Percentiles rank a stretch among this genome's conserved stretches.
These are phyloP conservation scores for Epizoanthus fatuus DNA, from an alignment of 92 coral and sea anemone species.

Conservation along the genomic window DNA sequence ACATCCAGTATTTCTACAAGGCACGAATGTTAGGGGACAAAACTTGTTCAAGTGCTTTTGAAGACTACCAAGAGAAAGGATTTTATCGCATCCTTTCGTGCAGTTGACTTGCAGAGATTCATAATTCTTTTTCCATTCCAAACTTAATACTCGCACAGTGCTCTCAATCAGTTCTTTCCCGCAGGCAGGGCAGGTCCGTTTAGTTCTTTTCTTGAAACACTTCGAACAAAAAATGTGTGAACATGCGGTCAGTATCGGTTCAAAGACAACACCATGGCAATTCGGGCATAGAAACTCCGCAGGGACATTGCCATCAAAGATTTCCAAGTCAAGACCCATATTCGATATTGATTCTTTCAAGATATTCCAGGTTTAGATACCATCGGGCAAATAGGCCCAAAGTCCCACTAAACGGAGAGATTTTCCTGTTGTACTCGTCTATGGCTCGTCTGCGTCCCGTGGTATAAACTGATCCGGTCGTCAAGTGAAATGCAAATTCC, in stretches of 20 bases:
- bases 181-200: conserved; percentile 86
- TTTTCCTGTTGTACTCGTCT: no score
- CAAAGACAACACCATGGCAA: conserved; percentile 83
- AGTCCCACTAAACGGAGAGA: no score
- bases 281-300: conserved; percentile 85
- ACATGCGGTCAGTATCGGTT: conserved; percentile 82
- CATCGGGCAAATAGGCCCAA: background rate
- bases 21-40: conserved; percentile 79
- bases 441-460: background rate
- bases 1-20: conserved; percentile 90
- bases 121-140: conserved; percentile 76
- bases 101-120: conserved; percentile 80
- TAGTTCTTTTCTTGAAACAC: conserved; percentile 84
- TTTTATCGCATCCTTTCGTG: conserved; percentile 88
- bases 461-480: background rate
- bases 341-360: background rate
- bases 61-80: conserved; percentile 63
- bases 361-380: no score
- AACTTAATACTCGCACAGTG: conserved; percentile 42
- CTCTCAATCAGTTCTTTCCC: conserved; percentile 60
- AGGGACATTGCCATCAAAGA: conserved; percentile 80
- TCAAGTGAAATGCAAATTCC: conserved; percentile 32
- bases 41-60: conserved; percentile 66
- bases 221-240: conserved; percentile 83
- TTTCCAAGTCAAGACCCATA: conserved; percentile 91